phyloP scores from a whole-genome alignment of 2,113 vertebrate genomes.

The Fulica atra region DNA sequence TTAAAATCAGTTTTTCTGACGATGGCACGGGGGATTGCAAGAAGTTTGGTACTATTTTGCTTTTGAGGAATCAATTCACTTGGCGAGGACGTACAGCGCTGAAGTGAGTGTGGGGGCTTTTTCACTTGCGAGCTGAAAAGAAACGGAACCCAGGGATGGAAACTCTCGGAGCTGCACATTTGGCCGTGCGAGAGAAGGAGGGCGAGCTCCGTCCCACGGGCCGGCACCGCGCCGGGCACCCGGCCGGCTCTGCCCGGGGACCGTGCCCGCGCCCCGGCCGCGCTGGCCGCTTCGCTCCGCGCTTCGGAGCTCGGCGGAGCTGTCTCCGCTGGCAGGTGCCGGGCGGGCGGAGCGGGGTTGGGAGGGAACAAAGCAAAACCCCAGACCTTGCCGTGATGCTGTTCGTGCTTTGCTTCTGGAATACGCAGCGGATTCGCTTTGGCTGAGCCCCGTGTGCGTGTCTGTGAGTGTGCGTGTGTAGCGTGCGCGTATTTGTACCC shows the following conservation, averaged over 20 bases:
- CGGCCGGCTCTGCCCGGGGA: no score
- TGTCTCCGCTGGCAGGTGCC: not conserved
- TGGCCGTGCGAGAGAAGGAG: not conserved
- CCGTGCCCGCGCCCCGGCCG: not conserved
- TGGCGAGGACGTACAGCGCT: not conserved
- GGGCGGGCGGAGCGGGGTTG: not conserved
- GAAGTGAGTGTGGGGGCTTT: not conserved
- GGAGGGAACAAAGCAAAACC: not conserved
- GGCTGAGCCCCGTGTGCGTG: not conserved
- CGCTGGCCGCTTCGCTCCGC: not conserved
- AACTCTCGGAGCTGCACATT: not conserved
- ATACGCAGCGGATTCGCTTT: not conserved
- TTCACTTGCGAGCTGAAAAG: not conserved
- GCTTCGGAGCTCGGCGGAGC: not conserved
- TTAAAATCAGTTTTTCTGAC: slow-evolving; percentile 44
- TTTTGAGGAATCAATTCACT: slow-evolving; percentile 38
- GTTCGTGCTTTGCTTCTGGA: not conserved
- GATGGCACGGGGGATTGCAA: slow-evolving; percentile 21
- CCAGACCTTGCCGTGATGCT: not conserved
- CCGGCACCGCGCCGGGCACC: no score
- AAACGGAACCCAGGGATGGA: not conserved
- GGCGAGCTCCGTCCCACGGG: not conserved
- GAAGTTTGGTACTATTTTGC: slow-evolving; percentile 45
- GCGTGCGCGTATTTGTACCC: not conserved
- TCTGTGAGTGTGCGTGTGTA: not conserved